Conservation (phyloP, 2,797 vertebrate species). For the Cossypha heuglini region DNA sequence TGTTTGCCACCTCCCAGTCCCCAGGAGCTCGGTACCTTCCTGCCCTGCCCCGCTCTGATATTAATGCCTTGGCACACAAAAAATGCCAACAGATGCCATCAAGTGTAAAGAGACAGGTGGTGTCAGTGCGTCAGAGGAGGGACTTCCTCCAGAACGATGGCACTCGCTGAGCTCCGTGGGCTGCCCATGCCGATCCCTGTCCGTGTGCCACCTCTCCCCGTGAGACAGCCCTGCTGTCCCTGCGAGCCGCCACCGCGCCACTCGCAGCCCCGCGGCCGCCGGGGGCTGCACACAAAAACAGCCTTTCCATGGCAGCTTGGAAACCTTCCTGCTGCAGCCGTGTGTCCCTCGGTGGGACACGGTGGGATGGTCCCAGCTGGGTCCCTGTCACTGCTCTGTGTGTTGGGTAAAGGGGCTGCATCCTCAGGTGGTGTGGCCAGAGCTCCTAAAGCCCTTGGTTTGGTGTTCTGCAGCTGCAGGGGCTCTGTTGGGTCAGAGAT, state of each 20-base stretch:
- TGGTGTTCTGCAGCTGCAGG: not conserved
- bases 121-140: conserved; percentile 70
- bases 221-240: conserved; percentile 42
- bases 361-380: not conserved
- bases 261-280: not conserved
- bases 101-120: conserved; percentile 71
- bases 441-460: not conserved
- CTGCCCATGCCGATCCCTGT: conserved; percentile 52
- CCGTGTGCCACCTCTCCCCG: not conserved
- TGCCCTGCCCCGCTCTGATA: not conserved
- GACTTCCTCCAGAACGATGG: conserved; percentile 70
- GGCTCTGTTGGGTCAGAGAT: not conserved
- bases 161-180: conserved; percentile 53
- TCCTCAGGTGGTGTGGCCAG: not conserved
- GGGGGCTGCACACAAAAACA: not conserved
- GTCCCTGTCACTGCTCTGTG: not conserved
- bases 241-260: not conserved
- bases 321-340: not conserved
- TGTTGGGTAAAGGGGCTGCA: not conserved
- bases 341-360: fast-evolving
- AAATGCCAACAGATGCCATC: conserved; percentile 74
- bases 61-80: conserved; percentile 58
- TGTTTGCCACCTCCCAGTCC: not conserved
- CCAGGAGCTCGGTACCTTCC: conserved; percentile 20
- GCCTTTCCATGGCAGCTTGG: too few relatives aligned